Conservation (phyloP, 2,888 invertebrate species). For the Sympetrum striolatum region DNA sequence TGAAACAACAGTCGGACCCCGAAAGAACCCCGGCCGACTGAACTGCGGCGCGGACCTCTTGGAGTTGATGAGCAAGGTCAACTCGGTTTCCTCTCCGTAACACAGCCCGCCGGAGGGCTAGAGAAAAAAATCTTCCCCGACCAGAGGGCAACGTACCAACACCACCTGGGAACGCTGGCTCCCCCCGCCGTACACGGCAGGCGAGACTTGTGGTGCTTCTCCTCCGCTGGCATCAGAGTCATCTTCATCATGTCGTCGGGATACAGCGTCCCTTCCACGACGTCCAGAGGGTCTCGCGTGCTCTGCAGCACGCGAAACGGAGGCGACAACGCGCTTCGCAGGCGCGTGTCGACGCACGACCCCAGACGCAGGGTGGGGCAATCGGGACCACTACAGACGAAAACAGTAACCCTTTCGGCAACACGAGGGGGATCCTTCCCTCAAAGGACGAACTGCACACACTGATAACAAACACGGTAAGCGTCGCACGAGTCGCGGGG, state of each 20-base stretch:
- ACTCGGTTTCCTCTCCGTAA: slow-evolving; percentile 15
- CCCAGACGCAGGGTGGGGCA: not conserved
- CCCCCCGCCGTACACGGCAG: slow-evolving; percentile 2
- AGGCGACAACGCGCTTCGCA: not conserved
- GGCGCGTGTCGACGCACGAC: not conserved
- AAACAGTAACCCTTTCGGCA: not conserved
- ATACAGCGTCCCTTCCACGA: not conserved
- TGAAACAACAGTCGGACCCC: not conserved
- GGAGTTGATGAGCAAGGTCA: slow-evolving; percentile 36
- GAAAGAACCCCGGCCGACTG: not conserved
- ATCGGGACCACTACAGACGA: not conserved
- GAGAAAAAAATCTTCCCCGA: not conserved
- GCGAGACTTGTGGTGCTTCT: slow-evolving; percentile 4
- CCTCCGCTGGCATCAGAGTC: slow-evolving; percentile 23
- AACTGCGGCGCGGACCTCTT: not conserved
- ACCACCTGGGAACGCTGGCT: slow-evolving; percentile 20
- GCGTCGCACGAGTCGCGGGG: not conserved
- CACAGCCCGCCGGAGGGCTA: not conserved
- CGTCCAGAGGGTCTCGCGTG: not conserved
- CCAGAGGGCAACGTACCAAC: slow-evolving; percentile 12
- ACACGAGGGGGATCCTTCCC: not conserved
- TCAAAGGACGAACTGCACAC: not conserved
- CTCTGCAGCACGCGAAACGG: not conserved
- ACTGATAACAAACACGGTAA: not conserved
- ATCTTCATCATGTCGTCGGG: slow-evolving; percentile 35